Evolutionary conservation across 2,888 invertebrate species (phyloP).

Genomic region (Lomographa bimaculata): DNA sequence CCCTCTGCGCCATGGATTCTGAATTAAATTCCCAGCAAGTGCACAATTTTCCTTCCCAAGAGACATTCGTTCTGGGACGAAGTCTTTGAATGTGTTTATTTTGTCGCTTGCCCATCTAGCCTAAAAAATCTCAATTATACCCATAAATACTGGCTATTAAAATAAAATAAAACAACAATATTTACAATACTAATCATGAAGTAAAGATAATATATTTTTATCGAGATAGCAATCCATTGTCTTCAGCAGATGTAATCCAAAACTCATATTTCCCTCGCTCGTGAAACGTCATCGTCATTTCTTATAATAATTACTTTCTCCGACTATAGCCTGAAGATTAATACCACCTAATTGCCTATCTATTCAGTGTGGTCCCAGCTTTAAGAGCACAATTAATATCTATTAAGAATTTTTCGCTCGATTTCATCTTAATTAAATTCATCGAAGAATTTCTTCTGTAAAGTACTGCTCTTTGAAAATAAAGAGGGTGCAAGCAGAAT

Average conservation of each 20-base stretch:
- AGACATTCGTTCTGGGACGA: too few species aligned
- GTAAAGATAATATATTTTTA: too few species aligned
- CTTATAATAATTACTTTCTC: conserved; percentile 73
- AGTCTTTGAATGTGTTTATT: too few species aligned
- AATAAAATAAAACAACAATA: too few species aligned
- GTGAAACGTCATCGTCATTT: conserved; percentile 64
- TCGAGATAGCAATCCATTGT: conserved; percentile 19
- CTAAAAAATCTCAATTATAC: too few species aligned
- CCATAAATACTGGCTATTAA: too few species aligned
- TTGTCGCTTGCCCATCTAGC: too few species aligned
- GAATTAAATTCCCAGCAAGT: too few species aligned
- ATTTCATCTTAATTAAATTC: conserved; percentile 46
- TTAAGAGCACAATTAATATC: conserved; percentile 58
- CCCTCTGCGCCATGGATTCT: too few species aligned
- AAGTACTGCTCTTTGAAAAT: conserved; percentile 22
- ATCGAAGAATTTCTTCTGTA: conserved; percentile 31
- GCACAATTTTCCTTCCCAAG: too few species aligned
- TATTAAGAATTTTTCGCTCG: conserved; percentile 49
- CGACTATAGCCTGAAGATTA: conserved; percentile 58
- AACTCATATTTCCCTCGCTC: conserved; percentile 50
- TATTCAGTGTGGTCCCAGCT: conserved; percentile 59
- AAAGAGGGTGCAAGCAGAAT: conserved; percentile 18
- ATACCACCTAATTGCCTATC: conserved; percentile 70
- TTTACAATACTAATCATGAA: too few species aligned
- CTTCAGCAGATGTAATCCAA: conserved; percentile 40